Evolutionary conservation across 2,113 vertebrate genomes (phyloP).

Genomic region (Carassius gibelio): DNA sequence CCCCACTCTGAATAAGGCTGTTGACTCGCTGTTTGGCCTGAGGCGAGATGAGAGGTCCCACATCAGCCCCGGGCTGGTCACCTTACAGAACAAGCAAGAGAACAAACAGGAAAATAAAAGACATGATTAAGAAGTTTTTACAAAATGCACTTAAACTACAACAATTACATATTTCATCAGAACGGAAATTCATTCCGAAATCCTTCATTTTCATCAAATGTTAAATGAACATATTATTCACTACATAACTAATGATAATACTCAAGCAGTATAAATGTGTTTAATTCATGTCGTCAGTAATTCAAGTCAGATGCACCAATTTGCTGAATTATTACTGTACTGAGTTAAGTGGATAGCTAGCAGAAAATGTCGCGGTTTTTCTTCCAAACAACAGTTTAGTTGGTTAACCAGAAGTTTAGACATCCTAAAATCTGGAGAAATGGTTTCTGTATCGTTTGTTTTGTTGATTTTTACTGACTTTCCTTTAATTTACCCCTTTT

Average conservation of each 20-base stretch:
- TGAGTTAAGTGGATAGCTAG: neutral
- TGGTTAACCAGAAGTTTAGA: constrained; percentile 9
- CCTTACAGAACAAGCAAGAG: constrained; percentile 74
- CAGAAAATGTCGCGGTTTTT: neutral
- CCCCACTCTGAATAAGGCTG: constrained; percentile 86
- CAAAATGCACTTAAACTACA: neutral
- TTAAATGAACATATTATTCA: neutral
- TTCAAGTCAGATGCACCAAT: neutral
- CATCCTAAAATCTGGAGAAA: neutral
- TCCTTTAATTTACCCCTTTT: constrained; percentile 14
- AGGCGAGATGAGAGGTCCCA: constrained; percentile 92
- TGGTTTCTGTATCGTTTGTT: neutral
- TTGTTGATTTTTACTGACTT: neutral
- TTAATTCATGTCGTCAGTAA: neutral
- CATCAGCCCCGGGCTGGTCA: constrained; percentile 92
- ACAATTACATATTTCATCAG: neutral
- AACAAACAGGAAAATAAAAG: constrained; percentile 36
- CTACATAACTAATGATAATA: neutral
- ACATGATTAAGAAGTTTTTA: neutral
- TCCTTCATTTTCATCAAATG: constrained; percentile 5
- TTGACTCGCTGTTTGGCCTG: constrained; percentile 90
- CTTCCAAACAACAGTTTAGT: constrained; percentile 14
- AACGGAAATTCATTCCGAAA: neutral
- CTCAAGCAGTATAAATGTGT: neutral
- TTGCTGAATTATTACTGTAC: constrained; percentile 3